Base-by-base conservation (phyloP, 2,888 invertebrate genomes). In the Standfussiana lucernea region DNA sequence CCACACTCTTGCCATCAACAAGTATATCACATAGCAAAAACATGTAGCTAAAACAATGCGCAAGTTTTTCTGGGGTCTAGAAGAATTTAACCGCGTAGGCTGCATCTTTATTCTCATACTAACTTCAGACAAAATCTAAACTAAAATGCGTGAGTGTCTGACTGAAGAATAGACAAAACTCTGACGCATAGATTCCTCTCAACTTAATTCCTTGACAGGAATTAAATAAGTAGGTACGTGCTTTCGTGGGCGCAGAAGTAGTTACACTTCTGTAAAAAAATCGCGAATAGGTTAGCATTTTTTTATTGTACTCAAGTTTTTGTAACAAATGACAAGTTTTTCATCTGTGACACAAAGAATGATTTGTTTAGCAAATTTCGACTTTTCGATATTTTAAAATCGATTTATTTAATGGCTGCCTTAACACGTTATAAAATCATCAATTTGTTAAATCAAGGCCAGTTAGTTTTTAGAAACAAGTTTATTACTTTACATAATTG, bases 381-480 rank as follows among this genome's bases (percentile, higher is more conserved):
- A 73, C 28, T 40, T 21, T 45, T 37, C 1, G 3, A 32, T 47
- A 59, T 47, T 53, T 32, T 37, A 62, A 37, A 75, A 78, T 42
- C 8, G 8, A 32, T 84, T 80, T 24, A 47, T 35, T 15, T 35
- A 40, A 40, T 73, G 24, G 42, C n/a, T 50, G 28, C 18, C 35
- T 24, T 50, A 37, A 83, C 37, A 32, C 28, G 32, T 69, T 28
- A 47, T 66, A 59, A 64, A 64, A 66, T 62, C 47, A 77, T 77
- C 50, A 37, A 64, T 71, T 61, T 42, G 42, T 65, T 61, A 18
- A 74, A 71, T 59, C 87, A 86, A 86, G 74, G 65, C n/a, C 35
- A 6, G 18, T 37, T 40, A 56, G 42, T 68, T 61, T 35, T 24
- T 28, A 66, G 7, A 72, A 84, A 72, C 80, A n/a, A 53, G 87